Evolutionary conservation across 2,113 vertebrate genomes (phyloP), one percentile per base, ranked within the genome.

Genomic region (Eulacestoma nigropectus): DNA sequence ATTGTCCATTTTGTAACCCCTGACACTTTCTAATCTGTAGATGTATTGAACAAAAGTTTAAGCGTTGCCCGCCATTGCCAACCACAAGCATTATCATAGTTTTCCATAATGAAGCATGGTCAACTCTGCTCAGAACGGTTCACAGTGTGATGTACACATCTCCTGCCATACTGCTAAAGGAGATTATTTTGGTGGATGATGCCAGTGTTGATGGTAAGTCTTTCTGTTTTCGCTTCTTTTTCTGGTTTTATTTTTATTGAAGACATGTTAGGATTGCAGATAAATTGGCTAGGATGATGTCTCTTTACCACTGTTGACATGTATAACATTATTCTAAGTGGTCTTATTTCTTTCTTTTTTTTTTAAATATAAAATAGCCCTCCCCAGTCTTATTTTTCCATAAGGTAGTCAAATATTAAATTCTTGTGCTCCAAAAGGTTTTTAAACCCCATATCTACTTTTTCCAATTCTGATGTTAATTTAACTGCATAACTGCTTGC

Each of bases 71-170:
- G 1, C 96, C 98, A 6, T 89, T 99, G 95, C 98, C 98, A 80
- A 99, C 98, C 83, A 99, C 99, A 86, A 99, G 99, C 65, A 98
- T 99, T 96, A 98, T 99, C 95, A 99, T 99, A 62, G 99, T 99
- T 95, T 99, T 99, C 96, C 99, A 99, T 96, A 99, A 99, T 72
- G 99, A 99, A 96, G 99, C 98, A 0, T 99, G 99, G 99, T 99
- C 99, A 90, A 99, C 99, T 7, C 98, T 99, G 75, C 98, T 99
- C 57, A 98, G 99, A 93, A 99, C 99, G 1, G 99, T 99, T 33
- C 98, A 99, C 98, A 99, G 99, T 27, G 99, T 99, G 91, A 98
- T 99, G 73, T 99, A 99, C 96, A 99, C 99, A 32, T 99, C 99
- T 53, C 99, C 99, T 35, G 98, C 99, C 74, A 98, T 99, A 62